phyloP scores from a whole-genome alignment of 2,888 invertebrate species.

The Drosophila demipolita region DNA sequence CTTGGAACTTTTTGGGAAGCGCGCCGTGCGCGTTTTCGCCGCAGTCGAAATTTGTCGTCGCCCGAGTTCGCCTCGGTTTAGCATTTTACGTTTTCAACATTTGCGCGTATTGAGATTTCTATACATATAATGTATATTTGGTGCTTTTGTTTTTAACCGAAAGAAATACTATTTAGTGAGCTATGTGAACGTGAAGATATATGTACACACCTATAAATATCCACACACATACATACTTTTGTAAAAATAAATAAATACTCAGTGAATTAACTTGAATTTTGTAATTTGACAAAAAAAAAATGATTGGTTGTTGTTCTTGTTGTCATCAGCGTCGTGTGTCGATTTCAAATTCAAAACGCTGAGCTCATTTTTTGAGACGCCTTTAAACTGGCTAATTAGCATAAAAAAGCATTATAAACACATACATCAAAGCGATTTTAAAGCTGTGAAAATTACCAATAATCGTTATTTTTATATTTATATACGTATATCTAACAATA shows the following conservation, averaged over 20 bases:
- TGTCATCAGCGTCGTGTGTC: slow-evolving; percentile 39
- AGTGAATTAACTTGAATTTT: slow-evolving; percentile 40
- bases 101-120: slow-evolving; percentile 50
- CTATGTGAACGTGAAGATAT: slow-evolving; percentile 60
- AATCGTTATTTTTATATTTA: slow-evolving; percentile 34
- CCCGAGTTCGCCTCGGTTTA: slow-evolving; percentile 70
- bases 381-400: slow-evolving; percentile 66
- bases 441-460: slow-evolving; percentile 60
- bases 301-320: slow-evolving; percentile 24
- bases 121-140: slow-evolving; percentile 20
- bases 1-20: slow-evolving; percentile 54
- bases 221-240: slow-evolving; percentile 20
- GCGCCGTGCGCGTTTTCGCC: slow-evolving; percentile 69
- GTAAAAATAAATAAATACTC: slow-evolving; percentile 48
- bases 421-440: slow-evolving; percentile 48
- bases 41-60: slow-evolving; percentile 77
- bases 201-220: slow-evolving; percentile 28
- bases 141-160: slow-evolving; percentile 32
- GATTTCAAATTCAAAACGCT: slow-evolving; percentile 71
- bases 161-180: slow-evolving; percentile 56
- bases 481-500: slow-evolving; percentile 15
- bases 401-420: slow-evolving; percentile 71
- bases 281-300: slow-evolving; percentile 54
- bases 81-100: slow-evolving; percentile 54
- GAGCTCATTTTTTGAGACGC: slow-evolving; percentile 75